Base-by-base conservation (phyloP, 2,888 invertebrate genomes). In the Ypsolopha scabrella region DNA sequence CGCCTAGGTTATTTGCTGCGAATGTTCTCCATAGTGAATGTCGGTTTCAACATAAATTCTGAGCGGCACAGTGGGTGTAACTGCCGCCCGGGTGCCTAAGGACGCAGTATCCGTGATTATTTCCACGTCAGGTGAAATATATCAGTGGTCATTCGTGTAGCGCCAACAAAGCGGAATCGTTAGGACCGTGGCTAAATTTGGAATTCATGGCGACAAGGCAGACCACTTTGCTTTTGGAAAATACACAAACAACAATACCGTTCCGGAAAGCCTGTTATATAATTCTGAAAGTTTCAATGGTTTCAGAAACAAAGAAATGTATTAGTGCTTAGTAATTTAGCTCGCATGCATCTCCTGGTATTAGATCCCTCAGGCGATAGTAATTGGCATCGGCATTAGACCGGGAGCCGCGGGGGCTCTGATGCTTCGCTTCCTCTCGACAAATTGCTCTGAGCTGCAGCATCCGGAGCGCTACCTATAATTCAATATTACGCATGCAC, bases 41-140 rank as follows among this genome's bases (percentile, higher is more conserved):
- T 76, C 72, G 72, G 79, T 83, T 82, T 77, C 81, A 66, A 80
- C 78, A 83, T 83, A 85, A 83, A 86, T 82, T 80, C 77, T 78
- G 72, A 74, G 70, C 80, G 71, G 74, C 79, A 76, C 79, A 73
- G 83, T 86, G 81, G 83, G 83, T 83, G 85, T 86, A 79, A 80
- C 82, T 76, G 78, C 74, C 64, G 72, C 66, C 68, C 71, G 62
- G 74, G 75, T 72, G 75, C 72, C 73, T 73, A 67, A 72, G 61
- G 60, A 65, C 59, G 64, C 64, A 63, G 75, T 75, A 69, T 70
- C 66, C 62, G 63, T 79, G 78, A 79, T 76, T 77, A 82, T 79
- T 76, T 50, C 72, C 67, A 70, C 65, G 67, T 72, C 72, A 68
- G 64, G 65, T 73, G 64, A 73, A 72, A 78, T 75, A 73, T 74